Base-by-base conservation (phyloP, 2,888 invertebrate species). In the Cheilosia scutellata region DNA sequence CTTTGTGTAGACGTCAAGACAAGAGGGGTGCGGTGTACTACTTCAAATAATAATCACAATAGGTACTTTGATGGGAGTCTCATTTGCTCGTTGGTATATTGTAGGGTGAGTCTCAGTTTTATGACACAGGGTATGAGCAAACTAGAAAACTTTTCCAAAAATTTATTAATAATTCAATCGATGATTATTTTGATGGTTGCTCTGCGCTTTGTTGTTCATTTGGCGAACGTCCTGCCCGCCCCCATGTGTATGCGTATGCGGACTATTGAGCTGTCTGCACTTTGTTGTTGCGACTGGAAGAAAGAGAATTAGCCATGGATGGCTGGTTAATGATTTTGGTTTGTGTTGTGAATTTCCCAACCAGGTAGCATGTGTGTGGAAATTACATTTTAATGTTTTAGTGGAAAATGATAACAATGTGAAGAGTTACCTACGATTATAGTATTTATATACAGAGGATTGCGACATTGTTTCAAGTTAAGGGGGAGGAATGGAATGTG, bases 111-210 rank as follows among this genome's bases (percentile, higher is more conserved):
- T 55, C 31, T 44, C 5, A 16, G 49, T 62, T 76, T 60, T 66
- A 86, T 55, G 62, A 47, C 66, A 31, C 57, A 33, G 58, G 20
- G 75, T 63, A 74, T 60, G 63, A 53, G 71, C 62, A 63, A 66
- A 82, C 80, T 80, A 77, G 37, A 51, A 86, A 86, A 86, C 72
- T 86, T 86, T 86, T 82, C 82, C 76, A 72, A 82, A 86, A 77
- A 86, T 80, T 76, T 86, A 86, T 86, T 86, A 86, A 86, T 86
- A 82, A 86, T 86, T 86, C 86, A 86, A 86, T 86, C 86, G 86
- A 86, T 86, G 86, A 86, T 86, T 86, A 86, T 86, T 86, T 86
- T 86, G 86, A 86, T 86, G 86, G 86, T 58, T 86, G 82, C 76
- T 86, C 77, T 68, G 86, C 66, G 86, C 86, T 86, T 86, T 86